Conservation (phyloP, 2,888 invertebrate species). For the Heliconius charithonia region DNA sequence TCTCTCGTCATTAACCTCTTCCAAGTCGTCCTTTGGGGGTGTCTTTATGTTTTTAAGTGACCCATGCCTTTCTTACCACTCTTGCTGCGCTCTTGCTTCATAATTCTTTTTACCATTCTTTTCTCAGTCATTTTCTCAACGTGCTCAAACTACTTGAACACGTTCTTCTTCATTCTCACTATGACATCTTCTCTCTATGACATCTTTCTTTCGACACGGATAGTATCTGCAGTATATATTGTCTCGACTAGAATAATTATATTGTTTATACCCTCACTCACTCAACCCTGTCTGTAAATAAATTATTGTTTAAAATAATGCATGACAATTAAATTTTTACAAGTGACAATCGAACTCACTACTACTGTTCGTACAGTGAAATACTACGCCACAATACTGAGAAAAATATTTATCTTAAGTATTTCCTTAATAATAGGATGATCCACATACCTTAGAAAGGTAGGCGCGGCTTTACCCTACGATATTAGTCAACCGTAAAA, state of each 20-base stretch:
- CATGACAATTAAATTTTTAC: neutral
- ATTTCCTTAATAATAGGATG: neutral
- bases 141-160: too few relatives aligned
- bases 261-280: too few relatives aligned
- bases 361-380: neutral
- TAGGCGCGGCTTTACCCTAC: constrained; percentile 1
- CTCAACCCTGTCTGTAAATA: too few relatives aligned
- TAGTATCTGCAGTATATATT: neutral
- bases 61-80: neutral
- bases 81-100: neutral
- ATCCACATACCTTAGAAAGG: neutral
- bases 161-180: too few relatives aligned
- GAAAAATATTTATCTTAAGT: neutral
- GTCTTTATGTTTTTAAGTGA: neutral
- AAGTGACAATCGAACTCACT: neutral
- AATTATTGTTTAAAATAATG: neutral
- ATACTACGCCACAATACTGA: neutral
- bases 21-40: too few relatives aligned
- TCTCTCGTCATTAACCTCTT: too few relatives aligned
- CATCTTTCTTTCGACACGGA: too few relatives aligned
- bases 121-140: too few relatives aligned
- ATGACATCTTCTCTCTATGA: too few relatives aligned
- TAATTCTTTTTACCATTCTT: neutral
- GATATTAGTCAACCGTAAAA: neutral
- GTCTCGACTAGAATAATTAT: too few relatives aligned